Base-by-base conservation (phyloP, 2,113 vertebrate genomes). In the Gnathonemus echidnorhynchus region DNA sequence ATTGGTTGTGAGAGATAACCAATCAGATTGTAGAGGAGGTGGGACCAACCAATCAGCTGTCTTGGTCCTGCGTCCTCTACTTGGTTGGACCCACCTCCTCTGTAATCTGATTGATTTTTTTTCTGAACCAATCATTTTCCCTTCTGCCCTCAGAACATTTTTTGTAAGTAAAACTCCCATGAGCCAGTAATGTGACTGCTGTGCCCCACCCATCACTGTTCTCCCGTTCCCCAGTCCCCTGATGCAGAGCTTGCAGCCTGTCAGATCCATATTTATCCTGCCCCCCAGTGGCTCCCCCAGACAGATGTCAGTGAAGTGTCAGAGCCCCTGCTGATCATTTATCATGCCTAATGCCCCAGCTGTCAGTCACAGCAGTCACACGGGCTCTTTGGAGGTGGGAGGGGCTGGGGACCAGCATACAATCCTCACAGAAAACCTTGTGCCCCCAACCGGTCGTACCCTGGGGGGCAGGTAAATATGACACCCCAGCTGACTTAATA, bases 281-380 rank as follows among this genome's bases (percentile, higher is more conserved):
- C 90, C 87, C 88, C 89, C 91, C 88, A 90, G 91, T 89, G 92
- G 94, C 93, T 93, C 56, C 91, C 91, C 89, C 89, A 27, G 89
- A 88, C 92, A 90, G 88, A 89, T 92, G 90, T 93, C 92, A 91
- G 89, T 87, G 27, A 91, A 90, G 89, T 89, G 92, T 93, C 94
- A 92, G 92, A 91, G 85, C 90, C 89, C 90, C 88, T 88, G 15
- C 62, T 58, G 62, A 90, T 93, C 86, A 83, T 90, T 89, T 91
- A 92, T 90, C 62, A 89, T 70, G 62, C 91, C 93, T 92, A 95
- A 95, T 94, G 94, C 92, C 95, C 94, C 88, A 2, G 80, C 93
- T 95, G 94, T 95, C 95, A 95, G 90, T 95, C 94, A 95, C 77
- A 89, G 58, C 52, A 88, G 49, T 86, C 87, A 62, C 92, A 92